These are phyloP conservation scores for Eupithecia inturbata DNA, from an alignment of 2,888 invertebrate species.

Conservation along the genomic window DNA sequence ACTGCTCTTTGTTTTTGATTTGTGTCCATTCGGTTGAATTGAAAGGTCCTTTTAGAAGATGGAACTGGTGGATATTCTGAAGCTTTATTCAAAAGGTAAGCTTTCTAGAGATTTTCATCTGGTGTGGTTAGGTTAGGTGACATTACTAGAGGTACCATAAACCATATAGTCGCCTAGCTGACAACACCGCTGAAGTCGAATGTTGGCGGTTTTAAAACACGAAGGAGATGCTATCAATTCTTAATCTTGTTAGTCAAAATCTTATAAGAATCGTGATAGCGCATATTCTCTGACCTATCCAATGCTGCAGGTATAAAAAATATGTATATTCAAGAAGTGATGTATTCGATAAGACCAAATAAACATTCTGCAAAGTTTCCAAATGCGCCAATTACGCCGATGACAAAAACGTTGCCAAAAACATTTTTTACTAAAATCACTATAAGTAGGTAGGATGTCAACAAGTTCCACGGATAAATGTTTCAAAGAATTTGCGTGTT, in stretches of 20 bases:
- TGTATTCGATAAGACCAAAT: neutral
- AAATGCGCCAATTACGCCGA: neutral
- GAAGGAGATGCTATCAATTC: neutral
- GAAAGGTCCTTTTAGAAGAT: neutral
- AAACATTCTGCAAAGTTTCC: neutral
- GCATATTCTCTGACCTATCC: neutral
- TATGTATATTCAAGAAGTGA: rapidly evolving
- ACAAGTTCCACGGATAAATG: slow-evolving; percentile 46
- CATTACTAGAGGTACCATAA: neutral
- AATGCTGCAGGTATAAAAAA: neutral
- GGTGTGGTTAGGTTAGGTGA: no score
- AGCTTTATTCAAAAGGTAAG: slow-evolving; percentile 2
- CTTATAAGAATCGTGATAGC: neutral
- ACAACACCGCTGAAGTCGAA: neutral
- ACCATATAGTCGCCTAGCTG: neutral
- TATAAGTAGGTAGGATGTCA: slow-evolving; percentile 47
- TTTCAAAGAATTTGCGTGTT: slow-evolving; percentile 61
- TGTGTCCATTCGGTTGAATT: slow-evolving; percentile 20
- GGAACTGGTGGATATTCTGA: neutral
- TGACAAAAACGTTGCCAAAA: neutral
- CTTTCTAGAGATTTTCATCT: neutral
- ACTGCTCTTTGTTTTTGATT: slow-evolving; percentile 37
- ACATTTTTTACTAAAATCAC: slow-evolving; percentile 35
- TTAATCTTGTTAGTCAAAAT: neutral
- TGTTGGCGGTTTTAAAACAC: neutral